Conservation (phyloP, 1,140 invertebrate genomes). For the Drosophila simulans region DNA sequence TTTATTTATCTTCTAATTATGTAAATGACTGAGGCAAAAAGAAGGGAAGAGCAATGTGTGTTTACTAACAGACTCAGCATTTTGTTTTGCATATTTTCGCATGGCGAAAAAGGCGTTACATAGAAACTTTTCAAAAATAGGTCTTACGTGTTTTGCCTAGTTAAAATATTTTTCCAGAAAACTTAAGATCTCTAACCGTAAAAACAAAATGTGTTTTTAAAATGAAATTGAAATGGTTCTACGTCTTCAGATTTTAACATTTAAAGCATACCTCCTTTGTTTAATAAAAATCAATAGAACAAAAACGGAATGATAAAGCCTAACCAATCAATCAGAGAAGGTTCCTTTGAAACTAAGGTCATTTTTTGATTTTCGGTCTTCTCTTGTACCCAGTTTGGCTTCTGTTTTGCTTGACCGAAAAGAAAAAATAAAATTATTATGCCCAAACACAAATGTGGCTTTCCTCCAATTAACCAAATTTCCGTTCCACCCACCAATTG, state of each 20-base stretch:
- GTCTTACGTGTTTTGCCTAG: no score
- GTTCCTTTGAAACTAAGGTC: conserved; percentile 6
- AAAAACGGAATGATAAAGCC: background rate
- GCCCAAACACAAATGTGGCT: conserved; percentile 46
- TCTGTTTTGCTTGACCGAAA: conserved; percentile 58
- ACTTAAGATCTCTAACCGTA: background rate
- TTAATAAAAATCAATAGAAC: no score
- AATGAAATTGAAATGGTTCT: no score
- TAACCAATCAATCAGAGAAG: conserved; percentile 16
- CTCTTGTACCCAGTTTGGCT: conserved; percentile 45
- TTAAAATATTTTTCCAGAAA: background rate
- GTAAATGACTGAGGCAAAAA: conserved; percentile 47
- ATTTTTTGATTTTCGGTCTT: conserved; percentile 22
- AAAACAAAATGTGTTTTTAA: background rate
- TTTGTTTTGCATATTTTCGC: conserved; percentile 60
- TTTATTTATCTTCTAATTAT: conserved; percentile 83
- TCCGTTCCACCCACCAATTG: conserved; percentile 54
- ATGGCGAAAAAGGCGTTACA: conserved; percentile 4
- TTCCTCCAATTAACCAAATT: conserved; percentile 66
- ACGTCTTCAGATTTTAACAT: background rate
- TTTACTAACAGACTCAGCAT: conserved; percentile 12
- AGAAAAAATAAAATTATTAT: conserved; percentile 68
- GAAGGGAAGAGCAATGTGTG: conserved; percentile 5
- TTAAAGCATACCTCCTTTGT: background rate
- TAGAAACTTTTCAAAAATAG: no score